A percentile compares a stretch with the other conserved stretches of the same genome.
phyloP scores from a whole-genome alignment of 2,113 vertebrate species.

The Peucedramus taeniatus region DNA sequence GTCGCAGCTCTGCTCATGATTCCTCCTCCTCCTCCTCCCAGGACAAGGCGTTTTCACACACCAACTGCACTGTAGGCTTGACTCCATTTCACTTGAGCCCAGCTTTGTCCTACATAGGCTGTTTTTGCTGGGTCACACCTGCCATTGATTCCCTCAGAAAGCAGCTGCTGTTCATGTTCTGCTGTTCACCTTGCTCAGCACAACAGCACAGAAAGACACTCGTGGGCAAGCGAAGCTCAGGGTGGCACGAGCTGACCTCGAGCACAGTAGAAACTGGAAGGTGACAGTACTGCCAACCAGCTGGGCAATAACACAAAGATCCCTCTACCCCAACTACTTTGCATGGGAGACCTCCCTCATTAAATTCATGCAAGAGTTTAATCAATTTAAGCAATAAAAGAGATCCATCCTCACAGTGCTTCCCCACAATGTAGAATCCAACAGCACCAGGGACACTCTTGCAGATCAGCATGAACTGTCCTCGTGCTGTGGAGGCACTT shows the following conservation, averaged over 20 bases:
- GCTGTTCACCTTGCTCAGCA: neutral
- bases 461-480: neutral
- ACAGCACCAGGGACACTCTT: neutral
- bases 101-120: constrained; percentile 45
- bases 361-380: neutral
- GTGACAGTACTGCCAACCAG: neutral
- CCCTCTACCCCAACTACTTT: neutral
- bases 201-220: neutral
- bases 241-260: neutral
- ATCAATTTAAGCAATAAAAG: neutral
- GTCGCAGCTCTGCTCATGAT: fast-evolving
- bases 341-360: neutral
- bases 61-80: neutral
- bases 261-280: neutral
- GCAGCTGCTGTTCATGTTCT: constrained; percentile 34
- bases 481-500: fast-evolving
- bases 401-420: neutral
- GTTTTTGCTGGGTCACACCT: constrained; percentile 58
- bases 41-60: neutral
- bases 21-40: neutral
- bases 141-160: constrained; percentile 41
- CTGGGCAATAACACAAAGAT: neutral
- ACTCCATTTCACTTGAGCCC: neutral
- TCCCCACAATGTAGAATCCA: neutral
- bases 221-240: neutral